A percentile compares a stretch with the other conserved stretches of the same genome.
Evolutionary conservation across 1,140 invertebrate species (phyloP).

Genomic region (Caenorhabditis elegans): WBcel235 BX284606.5:1141501-1142000

Average conservation of each 20-base stretch:
- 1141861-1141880: neutral
- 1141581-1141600: neutral
- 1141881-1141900: neutral
- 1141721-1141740: neutral
- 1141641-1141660: neutral
- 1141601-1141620: neutral
- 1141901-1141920: constrained; percentile 9
- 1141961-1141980: neutral
- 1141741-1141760: constrained; percentile 19
- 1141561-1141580: constrained; percentile 1
- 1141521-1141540: constrained; percentile 5
- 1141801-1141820: neutral
- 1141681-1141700: neutral
- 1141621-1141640: neutral
- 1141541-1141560: neutral
- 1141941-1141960: no score
- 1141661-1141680: neutral
- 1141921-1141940: constrained; percentile 12
- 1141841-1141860: neutral
- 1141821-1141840: neutral
- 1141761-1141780: constrained; percentile 15
- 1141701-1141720: neutral
- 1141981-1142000: neutral
- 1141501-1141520: neutral
- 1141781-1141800: constrained; percentile 24